Conservation (phyloP, 2,797 vertebrate genomes). For the Selene dorsalis region DNA sequence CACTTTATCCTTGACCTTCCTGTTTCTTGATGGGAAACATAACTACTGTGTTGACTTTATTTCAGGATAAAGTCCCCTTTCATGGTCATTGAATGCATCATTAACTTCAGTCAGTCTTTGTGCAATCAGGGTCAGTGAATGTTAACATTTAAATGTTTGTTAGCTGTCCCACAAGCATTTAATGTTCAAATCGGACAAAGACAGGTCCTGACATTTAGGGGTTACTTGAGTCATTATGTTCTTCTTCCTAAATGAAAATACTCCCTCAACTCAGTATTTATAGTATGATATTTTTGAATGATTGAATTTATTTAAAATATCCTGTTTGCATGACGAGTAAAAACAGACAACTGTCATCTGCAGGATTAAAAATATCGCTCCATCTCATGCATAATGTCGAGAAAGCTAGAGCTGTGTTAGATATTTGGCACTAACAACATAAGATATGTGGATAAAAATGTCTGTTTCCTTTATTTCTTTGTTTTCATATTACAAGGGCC, state of each 20-base stretch:
- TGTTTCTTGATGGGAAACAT: neutral
- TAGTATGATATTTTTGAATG: too few species aligned
- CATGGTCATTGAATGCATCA: neutral
- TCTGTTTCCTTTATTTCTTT: neutral
- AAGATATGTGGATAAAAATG: neutral
- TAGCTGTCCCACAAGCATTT: too few species aligned
- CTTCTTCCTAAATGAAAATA: too few species aligned
- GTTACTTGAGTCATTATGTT: too few species aligned
- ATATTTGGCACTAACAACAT: neutral
- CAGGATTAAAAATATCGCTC: neutral
- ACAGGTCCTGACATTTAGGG: too few species aligned
- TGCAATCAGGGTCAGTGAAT: neutral
- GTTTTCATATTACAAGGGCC: neutral
- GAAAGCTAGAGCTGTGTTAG: neutral
- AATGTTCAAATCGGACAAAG: too few species aligned
- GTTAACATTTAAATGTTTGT: neutral
- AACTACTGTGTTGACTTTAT: constrained; percentile 5
- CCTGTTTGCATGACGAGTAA: neutral
- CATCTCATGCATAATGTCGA: neutral
- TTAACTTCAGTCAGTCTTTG: neutral
- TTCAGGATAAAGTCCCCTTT: neutral
- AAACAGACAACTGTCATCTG: neutral
- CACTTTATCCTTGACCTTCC: constrained; percentile 36
- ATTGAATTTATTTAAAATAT: neutral
- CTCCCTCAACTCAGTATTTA: too few species aligned